phyloP scores from a whole-genome alignment of 92 coral and sea anemone species.

The Galaxea fascicularis region DNA sequence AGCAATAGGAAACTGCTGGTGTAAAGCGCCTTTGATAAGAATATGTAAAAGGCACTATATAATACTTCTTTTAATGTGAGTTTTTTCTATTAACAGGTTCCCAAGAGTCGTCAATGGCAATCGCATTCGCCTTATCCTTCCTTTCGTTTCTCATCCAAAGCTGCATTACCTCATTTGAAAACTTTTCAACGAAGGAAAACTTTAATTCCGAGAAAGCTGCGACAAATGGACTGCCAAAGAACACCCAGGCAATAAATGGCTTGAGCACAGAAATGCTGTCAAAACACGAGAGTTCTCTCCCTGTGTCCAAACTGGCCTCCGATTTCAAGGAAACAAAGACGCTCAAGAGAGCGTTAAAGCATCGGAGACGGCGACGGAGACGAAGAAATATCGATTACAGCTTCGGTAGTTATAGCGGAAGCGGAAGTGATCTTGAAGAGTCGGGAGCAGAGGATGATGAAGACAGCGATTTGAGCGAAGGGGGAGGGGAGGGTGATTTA shows the following conservation, averaged over 20 bases:
- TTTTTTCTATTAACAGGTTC: constrained; percentile 62
- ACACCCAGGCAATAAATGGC: constrained; percentile 12
- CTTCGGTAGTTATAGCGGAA: constrained; percentile 79
- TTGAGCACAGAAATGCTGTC: constrained; percentile 6
- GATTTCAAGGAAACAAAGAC: constrained; percentile 70
- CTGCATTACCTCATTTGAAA: constrained; percentile 76
- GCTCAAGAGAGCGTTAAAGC: constrained; percentile 78
- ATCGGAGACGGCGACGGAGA: constrained; percentile 87
- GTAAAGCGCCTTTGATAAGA: no score
- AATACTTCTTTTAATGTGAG: neutral
- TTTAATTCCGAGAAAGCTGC: constrained; percentile 28
- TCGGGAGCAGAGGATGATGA: constrained; percentile 72
- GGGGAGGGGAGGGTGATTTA: constrained; percentile 82
- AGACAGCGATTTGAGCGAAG: constrained; percentile 99
- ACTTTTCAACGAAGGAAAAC: constrained; percentile 27
- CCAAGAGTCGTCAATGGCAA: constrained; percentile 78
- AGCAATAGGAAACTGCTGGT: no score
- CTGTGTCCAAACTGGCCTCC: constrained; percentile 38
- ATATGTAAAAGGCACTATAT: no score
- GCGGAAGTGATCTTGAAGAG: constrained; percentile 83
- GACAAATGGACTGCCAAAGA: constrained; percentile 28
- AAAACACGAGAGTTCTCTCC: constrained; percentile 12
- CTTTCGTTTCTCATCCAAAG: constrained; percentile 82
- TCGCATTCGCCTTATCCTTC: constrained; percentile 82
- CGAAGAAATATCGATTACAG: constrained; percentile 75